Conservation (phyloP, 2,888 invertebrate species). For the Coelopa pilipes region DNA sequence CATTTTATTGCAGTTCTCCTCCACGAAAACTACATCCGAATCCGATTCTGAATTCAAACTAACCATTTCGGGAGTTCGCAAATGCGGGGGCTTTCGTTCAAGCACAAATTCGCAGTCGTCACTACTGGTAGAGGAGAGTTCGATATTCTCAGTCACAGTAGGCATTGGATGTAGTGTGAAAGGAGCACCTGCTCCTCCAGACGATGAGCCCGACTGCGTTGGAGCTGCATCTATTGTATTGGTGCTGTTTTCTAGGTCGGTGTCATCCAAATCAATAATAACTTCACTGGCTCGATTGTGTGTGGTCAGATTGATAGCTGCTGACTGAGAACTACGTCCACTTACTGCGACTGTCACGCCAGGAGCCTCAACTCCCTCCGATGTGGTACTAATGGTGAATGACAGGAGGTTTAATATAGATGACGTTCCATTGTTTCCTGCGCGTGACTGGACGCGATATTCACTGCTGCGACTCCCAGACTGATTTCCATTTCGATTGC, state of each 20-base stretch:
- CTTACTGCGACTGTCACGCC: constrained; percentile 51
- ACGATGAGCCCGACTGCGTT: constrained; percentile 33
- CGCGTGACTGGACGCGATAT: constrained; percentile 39
- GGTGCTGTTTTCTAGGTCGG: constrained; percentile 39
- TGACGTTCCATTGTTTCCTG: not conserved
- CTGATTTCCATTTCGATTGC: not conserved
- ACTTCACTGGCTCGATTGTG: constrained; percentile 58
- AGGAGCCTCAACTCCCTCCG: constrained; percentile 55
- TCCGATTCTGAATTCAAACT: constrained; percentile 64
- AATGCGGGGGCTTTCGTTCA: constrained; percentile 65
- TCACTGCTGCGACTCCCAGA: constrained; percentile 25
- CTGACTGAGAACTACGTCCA: constrained; percentile 52
- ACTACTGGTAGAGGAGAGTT: constrained; percentile 59
- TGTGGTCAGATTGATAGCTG: constrained; percentile 63
- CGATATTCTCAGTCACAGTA: constrained; percentile 58
- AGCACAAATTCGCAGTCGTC: constrained; percentile 66
- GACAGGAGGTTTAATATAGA: constrained; percentile 44
- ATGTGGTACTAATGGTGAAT: constrained; percentile 56
- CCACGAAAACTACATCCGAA: constrained; percentile 66
- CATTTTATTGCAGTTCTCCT: constrained; percentile 42
- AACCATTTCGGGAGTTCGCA: constrained; percentile 66
- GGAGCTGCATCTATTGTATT: constrained; percentile 32
- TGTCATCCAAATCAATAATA: constrained; percentile 58
- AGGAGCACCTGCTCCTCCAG: constrained; percentile 43
- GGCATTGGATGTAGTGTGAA: constrained; percentile 37